Percentiles rank a stretch among this genome's conserved stretches.
Conservation (phyloP, 2,888 invertebrate genomes). For the Epirrhoe tristata region DNA sequence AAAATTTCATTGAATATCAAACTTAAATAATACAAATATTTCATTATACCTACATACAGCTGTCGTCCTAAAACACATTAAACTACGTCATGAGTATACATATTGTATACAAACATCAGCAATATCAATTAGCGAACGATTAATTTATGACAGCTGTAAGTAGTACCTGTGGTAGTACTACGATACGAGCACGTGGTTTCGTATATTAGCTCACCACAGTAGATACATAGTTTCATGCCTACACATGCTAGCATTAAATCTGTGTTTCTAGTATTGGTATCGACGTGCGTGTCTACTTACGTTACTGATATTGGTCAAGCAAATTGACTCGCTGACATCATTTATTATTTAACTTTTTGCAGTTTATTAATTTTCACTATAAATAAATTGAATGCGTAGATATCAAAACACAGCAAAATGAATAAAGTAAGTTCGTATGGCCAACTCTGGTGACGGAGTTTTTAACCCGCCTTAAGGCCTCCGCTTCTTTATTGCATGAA, state of each 20-base stretch:
- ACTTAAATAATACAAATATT: no score
- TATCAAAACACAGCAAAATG: no score
- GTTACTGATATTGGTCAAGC: conserved; percentile 29
- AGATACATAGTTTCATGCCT: background rate
- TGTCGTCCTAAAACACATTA: background rate
- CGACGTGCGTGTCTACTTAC: conserved; percentile 30
- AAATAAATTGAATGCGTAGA: no score
- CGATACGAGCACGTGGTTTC: conserved; percentile 38
- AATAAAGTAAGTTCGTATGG: no score
- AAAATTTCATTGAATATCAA: background rate
- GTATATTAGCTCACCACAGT: conserved; percentile 26
- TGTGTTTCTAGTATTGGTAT: conserved; percentile 1
- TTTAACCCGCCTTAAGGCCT: no score
- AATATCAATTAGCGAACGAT: conserved; percentile 26
- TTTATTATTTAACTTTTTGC: conserved; percentile 21
- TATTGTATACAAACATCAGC: conserved; percentile 20
- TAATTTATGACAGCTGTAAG: conserved; percentile 36
- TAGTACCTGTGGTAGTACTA: conserved; percentile 21
- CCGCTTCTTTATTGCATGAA: no score
- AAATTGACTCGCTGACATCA: conserved; percentile 31
- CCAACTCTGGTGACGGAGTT: no score
- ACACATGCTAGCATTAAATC: conserved; percentile 8
- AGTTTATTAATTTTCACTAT: conserved; percentile 1
- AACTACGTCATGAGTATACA: background rate
- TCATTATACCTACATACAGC: background rate